Conservation (phyloP, 2,797 vertebrate species). For the Lithobates pipiens region DNA sequence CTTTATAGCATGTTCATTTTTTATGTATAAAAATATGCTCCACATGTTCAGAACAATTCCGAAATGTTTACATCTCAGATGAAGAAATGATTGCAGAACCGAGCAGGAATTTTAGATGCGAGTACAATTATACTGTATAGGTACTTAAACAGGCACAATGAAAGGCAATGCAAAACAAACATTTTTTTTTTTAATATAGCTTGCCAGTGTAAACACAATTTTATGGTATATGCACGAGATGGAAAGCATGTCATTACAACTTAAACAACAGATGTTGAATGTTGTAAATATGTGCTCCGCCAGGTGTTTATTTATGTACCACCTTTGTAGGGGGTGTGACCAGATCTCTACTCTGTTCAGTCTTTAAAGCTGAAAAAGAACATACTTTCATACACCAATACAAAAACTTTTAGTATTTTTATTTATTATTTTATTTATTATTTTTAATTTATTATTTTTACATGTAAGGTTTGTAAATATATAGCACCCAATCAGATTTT, state of each 20-base stretch:
- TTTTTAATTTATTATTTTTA: no score
- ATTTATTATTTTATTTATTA: no score
- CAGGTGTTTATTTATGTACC: conserved; percentile 9
- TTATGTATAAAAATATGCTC: neutral
- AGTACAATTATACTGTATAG: neutral
- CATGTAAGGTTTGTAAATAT: no score
- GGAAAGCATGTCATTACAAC: conserved; percentile 38
- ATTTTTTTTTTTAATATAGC: conserved; percentile 38
- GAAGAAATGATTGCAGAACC: neutral
- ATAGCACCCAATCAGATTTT: no score
- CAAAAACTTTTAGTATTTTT: no score
- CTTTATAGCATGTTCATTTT: neutral
- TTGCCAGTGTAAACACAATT: conserved; percentile 40
- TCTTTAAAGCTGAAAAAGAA: neutral
- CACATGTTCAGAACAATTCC: conserved; percentile 1
- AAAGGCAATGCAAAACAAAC: conserved; percentile 43
- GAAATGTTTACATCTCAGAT: neutral
- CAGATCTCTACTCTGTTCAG: neutral
- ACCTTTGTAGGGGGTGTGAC: conserved; percentile 23
- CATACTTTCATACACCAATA: no score
- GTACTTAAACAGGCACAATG: conserved; percentile 10
- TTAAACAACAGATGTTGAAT: conserved; percentile 42
- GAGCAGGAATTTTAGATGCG: neutral
- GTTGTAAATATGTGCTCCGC: conserved; percentile 7
- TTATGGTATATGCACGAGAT: conserved; percentile 34